These are phyloP conservation scores for Sarotherodon lohbergeri DNA, from an alignment of 2,113 vertebrate species.

Conservation along the genomic window DNA sequence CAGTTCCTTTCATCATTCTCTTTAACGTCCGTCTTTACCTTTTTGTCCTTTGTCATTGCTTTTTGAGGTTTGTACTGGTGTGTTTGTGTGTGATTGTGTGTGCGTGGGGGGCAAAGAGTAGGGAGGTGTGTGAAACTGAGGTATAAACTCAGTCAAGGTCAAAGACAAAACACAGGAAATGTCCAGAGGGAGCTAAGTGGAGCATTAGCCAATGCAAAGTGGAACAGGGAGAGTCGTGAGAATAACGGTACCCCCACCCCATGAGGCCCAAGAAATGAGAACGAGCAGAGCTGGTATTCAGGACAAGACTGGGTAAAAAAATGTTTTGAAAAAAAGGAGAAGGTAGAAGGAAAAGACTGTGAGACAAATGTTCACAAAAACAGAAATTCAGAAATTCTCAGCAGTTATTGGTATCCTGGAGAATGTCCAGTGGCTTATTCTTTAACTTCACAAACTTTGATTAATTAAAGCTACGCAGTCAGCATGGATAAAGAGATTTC, in stretches of 20 bases:
- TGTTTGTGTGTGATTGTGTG: neutral
- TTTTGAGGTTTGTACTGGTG: neutral
- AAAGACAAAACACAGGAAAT: neutral
- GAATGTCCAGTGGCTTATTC: neutral
- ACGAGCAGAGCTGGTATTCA: slow-evolving; percentile 38
- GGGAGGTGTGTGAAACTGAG: neutral
- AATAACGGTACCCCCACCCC: slow-evolving; percentile 7
- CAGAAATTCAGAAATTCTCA: fast-evolving
- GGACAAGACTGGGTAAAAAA: slow-evolving; percentile 25
- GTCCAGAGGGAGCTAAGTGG: slow-evolving; percentile 37
- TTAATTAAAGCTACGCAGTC: neutral
- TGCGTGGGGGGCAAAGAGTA: neutral
- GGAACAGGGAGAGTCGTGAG: slow-evolving; percentile 49
- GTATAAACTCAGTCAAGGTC: slow-evolving; percentile 19
- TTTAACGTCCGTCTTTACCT: slow-evolving; percentile 9
- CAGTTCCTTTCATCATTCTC: neutral
- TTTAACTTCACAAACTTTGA: neutral
- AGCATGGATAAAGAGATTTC: neutral
- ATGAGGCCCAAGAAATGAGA: slow-evolving; percentile 23
- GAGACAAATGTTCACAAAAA: neutral
- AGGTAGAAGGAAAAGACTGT: neutral
- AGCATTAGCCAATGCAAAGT: slow-evolving; percentile 46
- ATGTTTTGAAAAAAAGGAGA: neutral
- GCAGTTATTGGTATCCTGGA: neutral
- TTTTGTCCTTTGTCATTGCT: neutral